Evolutionary conservation across 2,113 vertebrate species (phyloP), one percentile per base, ranked within the genome.

Genomic region (Dasypus novemcinctus): DNA sequence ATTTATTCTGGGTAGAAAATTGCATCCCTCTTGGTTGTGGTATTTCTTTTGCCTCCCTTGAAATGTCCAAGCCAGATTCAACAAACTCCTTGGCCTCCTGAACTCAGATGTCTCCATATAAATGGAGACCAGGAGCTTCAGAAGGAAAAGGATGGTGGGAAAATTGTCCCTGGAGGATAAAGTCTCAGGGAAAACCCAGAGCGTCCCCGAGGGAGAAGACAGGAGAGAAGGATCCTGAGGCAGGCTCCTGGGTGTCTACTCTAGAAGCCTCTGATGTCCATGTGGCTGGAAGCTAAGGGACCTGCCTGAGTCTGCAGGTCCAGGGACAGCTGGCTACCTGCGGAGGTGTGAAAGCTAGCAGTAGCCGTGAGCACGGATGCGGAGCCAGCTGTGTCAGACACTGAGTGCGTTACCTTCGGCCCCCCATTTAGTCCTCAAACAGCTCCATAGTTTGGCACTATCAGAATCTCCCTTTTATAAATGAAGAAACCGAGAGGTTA

Each of bases 31-130:
- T 93, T 27, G 27, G 23, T 27, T 49, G 95, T 52, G 89, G 80
- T 92, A 96, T 96, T 98, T 96, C 98, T 96, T 97, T 90, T 96
- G 81, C 96, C 71, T 94, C 95, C 92, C 90, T 95, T 86, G 95
- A 96, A 97, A 97, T 93, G 87, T 95, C 89, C 97, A 97, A 96
- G 71, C 41, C 95, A 81, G 49, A 97, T 97, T 95, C 93, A 95
- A 96, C 78, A 95, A 96, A 96, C 79, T 93, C 76, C n/a, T 90
- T 91, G 91, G 68, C 95, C 85, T 96, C 91, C 4, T 2, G 49
- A 97, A 75, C 84, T 96, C 91, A 86, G 92, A 63, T n/a, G 17
- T 52, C 36, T 49, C 64, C 95, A 96, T 89, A 59, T 96, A 97
- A 97, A 97, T 93, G 69, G 94, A 95, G 96, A 96, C 86, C 95